A percentile compares a stretch with the other conserved stretches of the same genome.
phyloP scores from a whole-genome alignment of 2,888 invertebrate genomes.

The Rutpela maculata region DNA sequence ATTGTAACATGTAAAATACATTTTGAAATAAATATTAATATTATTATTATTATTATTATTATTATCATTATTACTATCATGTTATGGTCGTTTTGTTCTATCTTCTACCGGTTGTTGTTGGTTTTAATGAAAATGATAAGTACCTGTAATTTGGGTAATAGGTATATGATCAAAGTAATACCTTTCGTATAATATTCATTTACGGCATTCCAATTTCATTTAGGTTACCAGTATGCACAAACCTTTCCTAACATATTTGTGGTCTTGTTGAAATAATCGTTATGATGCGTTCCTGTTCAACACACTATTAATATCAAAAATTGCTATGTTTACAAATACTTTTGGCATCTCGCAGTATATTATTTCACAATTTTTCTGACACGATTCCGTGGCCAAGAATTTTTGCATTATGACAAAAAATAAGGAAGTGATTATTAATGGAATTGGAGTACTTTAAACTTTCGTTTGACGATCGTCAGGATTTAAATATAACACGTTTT shows the following conservation, averaged over 20 bases:
- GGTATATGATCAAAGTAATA: too few relatives aligned
- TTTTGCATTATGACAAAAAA: slow-evolving; percentile 22
- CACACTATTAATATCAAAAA: slow-evolving; percentile 32
- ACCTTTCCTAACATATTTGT: slow-evolving; percentile 4
- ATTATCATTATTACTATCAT: too few relatives aligned
- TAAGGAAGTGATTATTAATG: slow-evolving; percentile 16
- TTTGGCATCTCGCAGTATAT: slow-evolving; percentile 5
- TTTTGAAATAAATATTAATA: too few relatives aligned
- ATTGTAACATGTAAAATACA: too few relatives aligned
- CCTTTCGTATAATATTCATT: too few relatives aligned
- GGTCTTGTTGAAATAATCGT: slow-evolving; percentile 10
- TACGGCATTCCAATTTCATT: neutral
- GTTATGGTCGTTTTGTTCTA: too few relatives aligned
- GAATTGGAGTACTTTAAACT: slow-evolving; percentile 9
- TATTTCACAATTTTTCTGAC: slow-evolving; percentile 33
- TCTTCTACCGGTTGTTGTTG: too few relatives aligned
- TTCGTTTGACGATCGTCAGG: neutral
- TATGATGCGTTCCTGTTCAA: neutral
- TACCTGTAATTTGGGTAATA: too few relatives aligned
- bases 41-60: too few relatives aligned
- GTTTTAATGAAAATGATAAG: too few relatives aligned
- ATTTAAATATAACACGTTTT: neutral
- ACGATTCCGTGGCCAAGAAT: slow-evolving; percentile 1
- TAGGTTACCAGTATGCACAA: neutral
- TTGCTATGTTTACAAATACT: slow-evolving; percentile 34